Evolutionary conservation across 2,113 vertebrate species (phyloP), one percentile per base, ranked within the genome.

Genomic region (Saimiri boliviensis): DNA sequence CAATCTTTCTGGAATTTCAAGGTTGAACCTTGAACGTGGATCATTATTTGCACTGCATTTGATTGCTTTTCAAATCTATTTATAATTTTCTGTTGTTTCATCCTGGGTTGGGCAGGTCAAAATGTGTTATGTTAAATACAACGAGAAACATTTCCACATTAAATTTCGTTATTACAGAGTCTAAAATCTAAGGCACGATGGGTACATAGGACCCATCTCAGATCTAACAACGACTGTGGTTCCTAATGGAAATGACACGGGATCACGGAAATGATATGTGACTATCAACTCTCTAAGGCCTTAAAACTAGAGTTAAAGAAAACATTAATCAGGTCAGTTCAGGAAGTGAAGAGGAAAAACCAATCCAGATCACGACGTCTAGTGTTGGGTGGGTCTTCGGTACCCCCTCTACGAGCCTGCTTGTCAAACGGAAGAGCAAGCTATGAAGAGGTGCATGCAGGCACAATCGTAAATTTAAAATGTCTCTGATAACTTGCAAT

Each of bases 1-100:
- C 74, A 91, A 80, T 93, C 60, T 93, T 97, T 68, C 86, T 91
- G 93, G 94, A 95, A 97, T 97, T 82, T 93, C 84, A 95, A 94
- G 90, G 54, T 94, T 97, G 85, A 95, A 74, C 74, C 86, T 79
- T 94, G 83, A 95, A 87, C 91, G 49, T 95, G 56, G 68, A 77
- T 94, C 96, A 93, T 79, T 97, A 17, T 96, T 97, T 97, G 86
- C 60, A 93, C 52, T 83, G 71, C 95, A 80, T 94, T 86, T 68
- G 70, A 97, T 92, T n/a, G 47, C 86, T 96, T 97, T 94, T 13
- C 76, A 91, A 76, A 89, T 86, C 82, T 93, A 66, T 89, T 94
- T 97, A 82, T 5, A 2, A 74, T 89, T 93, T 96, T 93, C 79
- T 96, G 40, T 85, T 95, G 54, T 87, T 97, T 95, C 71, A 88